Evolutionary conservation across 2,797 vertebrate species (phyloP).

Genomic region (Myoxocephalus aenaeus): DNA sequence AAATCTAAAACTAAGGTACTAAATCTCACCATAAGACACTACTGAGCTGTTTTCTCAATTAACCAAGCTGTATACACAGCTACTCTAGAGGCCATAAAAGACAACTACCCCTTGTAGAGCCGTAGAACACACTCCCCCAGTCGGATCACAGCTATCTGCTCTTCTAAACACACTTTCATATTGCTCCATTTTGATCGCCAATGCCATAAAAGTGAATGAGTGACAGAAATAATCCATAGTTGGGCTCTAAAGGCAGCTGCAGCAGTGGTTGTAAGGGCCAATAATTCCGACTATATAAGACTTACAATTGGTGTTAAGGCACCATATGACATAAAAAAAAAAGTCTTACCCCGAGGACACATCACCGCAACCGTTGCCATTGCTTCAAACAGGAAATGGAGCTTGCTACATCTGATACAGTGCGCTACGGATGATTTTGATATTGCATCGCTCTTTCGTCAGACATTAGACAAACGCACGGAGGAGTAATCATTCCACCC

Average conservation of each 20-base stretch:
- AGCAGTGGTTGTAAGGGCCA: constrained; percentile 45
- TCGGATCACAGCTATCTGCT: constrained; percentile 21
- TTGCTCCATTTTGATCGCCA: constrained; percentile 44
- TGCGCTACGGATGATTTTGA: constrained; percentile 24
- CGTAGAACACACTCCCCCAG: constrained; percentile 34
- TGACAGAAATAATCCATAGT: constrained; percentile 46
- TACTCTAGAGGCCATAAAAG: constrained; percentile 58
- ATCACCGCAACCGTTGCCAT: constrained; percentile 31
- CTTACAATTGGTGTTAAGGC: constrained; percentile 49
- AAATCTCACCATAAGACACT: constrained; percentile 31
- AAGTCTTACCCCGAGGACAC: constrained; percentile 44
- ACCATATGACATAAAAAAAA: constrained; percentile 16
- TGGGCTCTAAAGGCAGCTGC: constrained; percentile 24
- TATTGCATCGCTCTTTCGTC: constrained; percentile 54
- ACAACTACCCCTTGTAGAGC: constrained; percentile 60
- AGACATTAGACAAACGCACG: constrained; percentile 38
- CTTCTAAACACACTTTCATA: constrained; percentile 35
- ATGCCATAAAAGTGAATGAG: constrained; percentile 57
- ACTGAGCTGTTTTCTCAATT: constrained; percentile 63
- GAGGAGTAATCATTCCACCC: constrained; percentile 25
- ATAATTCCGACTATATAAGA: constrained; percentile 51
- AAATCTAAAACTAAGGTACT: neutral
- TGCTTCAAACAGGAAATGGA: constrained; percentile 41
- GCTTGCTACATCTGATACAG: constrained; percentile 14
- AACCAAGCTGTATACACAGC: constrained; percentile 52